Conservation (phyloP, 2,888 invertebrate genomes). For the Chloromyia formosa region DNA sequence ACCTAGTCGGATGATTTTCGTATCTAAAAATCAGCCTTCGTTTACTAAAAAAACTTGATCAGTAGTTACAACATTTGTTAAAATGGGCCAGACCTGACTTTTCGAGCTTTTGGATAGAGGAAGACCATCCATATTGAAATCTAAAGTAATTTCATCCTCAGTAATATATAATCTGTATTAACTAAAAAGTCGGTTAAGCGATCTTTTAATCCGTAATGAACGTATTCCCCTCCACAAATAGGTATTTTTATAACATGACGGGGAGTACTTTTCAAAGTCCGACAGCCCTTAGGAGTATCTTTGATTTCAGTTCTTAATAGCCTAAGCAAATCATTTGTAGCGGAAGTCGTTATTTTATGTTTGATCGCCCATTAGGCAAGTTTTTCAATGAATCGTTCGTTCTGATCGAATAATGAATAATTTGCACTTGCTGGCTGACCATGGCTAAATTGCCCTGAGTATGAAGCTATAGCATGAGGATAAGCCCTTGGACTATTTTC, state of each 20-base stretch:
- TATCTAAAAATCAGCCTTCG: conserved; percentile 8
- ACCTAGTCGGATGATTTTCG: conserved; percentile 5
- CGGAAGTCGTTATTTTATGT: neutral
- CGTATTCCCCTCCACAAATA: neutral
- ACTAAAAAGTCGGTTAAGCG: neutral
- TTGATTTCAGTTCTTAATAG: neutral
- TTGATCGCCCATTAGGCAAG: neutral
- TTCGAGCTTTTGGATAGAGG: neutral
- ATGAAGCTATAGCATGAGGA: no score
- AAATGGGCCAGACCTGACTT: neutral
- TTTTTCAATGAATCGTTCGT: no score
- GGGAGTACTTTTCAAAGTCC: neutral
- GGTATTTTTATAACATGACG: neutral
- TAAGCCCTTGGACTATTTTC: no score
- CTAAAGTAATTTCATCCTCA: neutral
- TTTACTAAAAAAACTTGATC: neutral
- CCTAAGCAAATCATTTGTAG: neutral
- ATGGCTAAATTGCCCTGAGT: no score
- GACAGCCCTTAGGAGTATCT: neutral
- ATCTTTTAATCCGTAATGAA: neutral
- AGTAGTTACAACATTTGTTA: neutral
- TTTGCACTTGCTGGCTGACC: no score
- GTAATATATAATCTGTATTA: neutral
- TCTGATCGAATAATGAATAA: no score
- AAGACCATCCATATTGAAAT: neutral